A percentile compares a stretch with the other conserved stretches of the same genome.
Conservation (phyloP, 2,888 invertebrate genomes). For the Apamea epomidion region DNA sequence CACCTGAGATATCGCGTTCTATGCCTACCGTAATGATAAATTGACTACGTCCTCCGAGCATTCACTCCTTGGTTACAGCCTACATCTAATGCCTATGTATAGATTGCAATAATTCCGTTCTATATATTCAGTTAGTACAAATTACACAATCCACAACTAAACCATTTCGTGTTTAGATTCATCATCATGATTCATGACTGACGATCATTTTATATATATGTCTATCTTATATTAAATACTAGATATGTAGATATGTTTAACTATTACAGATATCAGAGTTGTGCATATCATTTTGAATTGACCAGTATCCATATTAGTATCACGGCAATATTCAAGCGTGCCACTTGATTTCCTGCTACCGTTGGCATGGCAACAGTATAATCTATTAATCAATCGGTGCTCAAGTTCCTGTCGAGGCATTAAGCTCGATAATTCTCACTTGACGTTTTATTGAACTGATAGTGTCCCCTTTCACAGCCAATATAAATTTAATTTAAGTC, state of each 20-base stretch:
- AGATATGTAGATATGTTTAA: conserved; percentile 6
- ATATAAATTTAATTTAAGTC: not conserved
- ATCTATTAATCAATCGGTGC: not conserved
- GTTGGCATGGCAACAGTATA: conserved; percentile 27
- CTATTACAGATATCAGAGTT: conserved; percentile 13
- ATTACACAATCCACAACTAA: not conserved
- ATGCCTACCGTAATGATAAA: not conserved
- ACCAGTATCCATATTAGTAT: not conserved
- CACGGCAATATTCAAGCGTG: not conserved
- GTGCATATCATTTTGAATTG: conserved; percentile 19
- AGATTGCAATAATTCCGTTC: not conserved
- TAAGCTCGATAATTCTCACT: not conserved
- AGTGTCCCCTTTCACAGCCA: conserved; percentile 10
- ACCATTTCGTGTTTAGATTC: not conserved
- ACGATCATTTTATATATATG: not conserved
- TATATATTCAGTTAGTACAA: not conserved
- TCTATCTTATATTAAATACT: not conserved
- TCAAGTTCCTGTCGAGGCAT: conserved; percentile 1
- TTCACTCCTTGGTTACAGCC: not conserved
- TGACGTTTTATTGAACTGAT: not conserved
- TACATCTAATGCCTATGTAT: not conserved
- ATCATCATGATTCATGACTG: conserved; percentile 3
- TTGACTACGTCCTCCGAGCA: not conserved
- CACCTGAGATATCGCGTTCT: not conserved
- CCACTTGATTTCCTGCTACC: not conserved